These are phyloP conservation scores for Carettochelys insculpta DNA, from an alignment of 2,113 vertebrate genomes.

Conservation along the genomic window DNA sequence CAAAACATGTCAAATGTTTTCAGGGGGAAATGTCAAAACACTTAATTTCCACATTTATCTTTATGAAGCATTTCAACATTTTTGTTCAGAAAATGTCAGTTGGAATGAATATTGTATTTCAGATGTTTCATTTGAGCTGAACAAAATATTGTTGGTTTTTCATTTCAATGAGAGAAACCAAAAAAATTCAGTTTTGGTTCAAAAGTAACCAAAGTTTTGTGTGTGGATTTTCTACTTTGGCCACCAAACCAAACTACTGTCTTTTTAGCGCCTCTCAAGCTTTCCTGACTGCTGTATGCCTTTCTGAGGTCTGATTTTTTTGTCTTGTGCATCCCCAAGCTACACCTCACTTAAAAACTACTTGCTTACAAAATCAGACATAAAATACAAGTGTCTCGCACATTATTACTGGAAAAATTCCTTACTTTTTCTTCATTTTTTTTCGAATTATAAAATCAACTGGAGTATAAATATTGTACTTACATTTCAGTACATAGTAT, in stretches of 20 bases:
- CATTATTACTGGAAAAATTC: too few species aligned
- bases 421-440: too few species aligned
- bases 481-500: too few species aligned
- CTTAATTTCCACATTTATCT: neutral
- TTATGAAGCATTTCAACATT: neutral
- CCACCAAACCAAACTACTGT: neutral
- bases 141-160: neutral
- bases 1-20: neutral
- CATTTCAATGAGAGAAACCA: neutral
- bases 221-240: neutral
- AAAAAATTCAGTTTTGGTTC: neutral
- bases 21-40: neutral
- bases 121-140: neutral
- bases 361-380: too few species aligned
- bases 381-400: too few species aligned
- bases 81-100: neutral
- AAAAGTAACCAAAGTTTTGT: neutral
- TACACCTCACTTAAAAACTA: too few species aligned
- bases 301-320: too few species aligned
- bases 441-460: too few species aligned
- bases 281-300: too few species aligned
- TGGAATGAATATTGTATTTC: neutral
- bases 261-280: too few species aligned
- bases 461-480: too few species aligned
- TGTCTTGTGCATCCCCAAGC: too few species aligned